Evolutionary conservation across 1,140 invertebrate species (phyloP).

Genomic region (Polypedilum vanderplanki): DNA sequence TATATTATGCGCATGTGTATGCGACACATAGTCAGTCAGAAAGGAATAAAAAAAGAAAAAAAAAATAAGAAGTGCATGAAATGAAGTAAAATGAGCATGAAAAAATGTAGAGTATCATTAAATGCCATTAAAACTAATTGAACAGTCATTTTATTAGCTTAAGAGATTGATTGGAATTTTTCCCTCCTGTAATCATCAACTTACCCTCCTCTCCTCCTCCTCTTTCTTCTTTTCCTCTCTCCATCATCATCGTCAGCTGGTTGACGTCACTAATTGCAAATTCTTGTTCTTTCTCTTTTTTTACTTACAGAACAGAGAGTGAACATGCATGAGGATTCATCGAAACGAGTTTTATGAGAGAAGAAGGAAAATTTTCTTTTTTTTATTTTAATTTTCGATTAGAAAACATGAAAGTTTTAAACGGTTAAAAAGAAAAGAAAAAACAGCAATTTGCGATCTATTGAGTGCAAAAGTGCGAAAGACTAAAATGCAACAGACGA

Average conservation of each 20-base stretch:
- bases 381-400: too few species aligned
- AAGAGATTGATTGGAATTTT: constrained; percentile 26
- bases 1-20: not conserved
- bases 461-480: not conserved
- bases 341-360: constrained; percentile 11
- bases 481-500: constrained; percentile 24
- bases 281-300: not conserved
- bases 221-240: not conserved
- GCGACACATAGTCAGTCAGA: not conserved
- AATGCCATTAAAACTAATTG: constrained; percentile 26
- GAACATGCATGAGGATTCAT: constrained; percentile 26
- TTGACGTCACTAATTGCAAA: constrained; percentile 11
- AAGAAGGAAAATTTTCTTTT: not conserved
- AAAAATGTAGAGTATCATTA: constrained; percentile 10
- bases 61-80: not conserved
- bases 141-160: constrained; percentile 27
- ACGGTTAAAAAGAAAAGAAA: constrained; percentile 1
- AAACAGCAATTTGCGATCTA: not conserved
- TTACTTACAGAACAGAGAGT: not conserved
- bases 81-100: constrained; percentile 4
- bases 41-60: not conserved
- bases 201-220: not conserved
- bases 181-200: constrained; percentile 19
- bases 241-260: constrained; percentile 1
- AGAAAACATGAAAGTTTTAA: constrained; percentile 10